A percentile compares a stretch with the other conserved stretches of the same genome.
phyloP scores from a whole-genome alignment of 2,797 vertebrate species.

The Cottoperca gobio region DNA sequence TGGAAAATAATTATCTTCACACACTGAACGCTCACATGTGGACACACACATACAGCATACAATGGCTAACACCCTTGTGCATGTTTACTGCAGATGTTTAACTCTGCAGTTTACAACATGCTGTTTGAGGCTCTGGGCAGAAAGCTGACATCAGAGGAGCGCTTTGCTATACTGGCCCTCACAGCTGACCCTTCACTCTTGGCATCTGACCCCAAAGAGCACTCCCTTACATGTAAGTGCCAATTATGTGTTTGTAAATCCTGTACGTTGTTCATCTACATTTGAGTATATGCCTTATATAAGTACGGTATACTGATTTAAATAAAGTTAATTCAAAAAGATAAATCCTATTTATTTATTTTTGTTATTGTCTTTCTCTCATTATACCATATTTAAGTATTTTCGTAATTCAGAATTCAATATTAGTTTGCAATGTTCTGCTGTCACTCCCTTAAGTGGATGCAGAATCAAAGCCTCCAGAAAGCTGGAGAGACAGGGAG shows the following conservation, averaged over 20 bases:
- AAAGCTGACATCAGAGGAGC: conserved; percentile 75
- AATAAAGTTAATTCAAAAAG: background rate
- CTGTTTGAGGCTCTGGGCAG: conserved; percentile 77
- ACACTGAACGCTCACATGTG: background rate
- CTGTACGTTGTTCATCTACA: background rate
- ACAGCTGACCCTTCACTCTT: conserved; percentile 67
- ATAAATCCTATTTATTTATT: background rate
- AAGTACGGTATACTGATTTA: background rate
- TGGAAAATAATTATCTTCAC: background rate
- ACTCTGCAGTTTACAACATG: conserved; percentile 86
- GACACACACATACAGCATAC: background rate
- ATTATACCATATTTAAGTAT: background rate
- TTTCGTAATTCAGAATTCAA: background rate
- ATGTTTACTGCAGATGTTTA: conserved; percentile 83
- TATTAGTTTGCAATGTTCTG: conserved; percentile 3
- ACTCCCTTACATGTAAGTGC: conserved; percentile 32
- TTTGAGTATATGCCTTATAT: conserved; percentile 10
- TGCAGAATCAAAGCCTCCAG: conserved; percentile 27
- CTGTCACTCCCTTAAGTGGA: conserved; percentile 31
- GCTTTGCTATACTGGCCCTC: conserved; percentile 79
- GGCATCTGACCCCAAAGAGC: conserved; percentile 18
- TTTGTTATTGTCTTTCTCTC: background rate
- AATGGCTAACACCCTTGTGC: background rate
- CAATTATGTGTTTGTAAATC: background rate
- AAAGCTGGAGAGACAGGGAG: conserved; percentile 66